These are phyloP conservation scores for Branchellion lobata DNA, from an alignment of 2,888 invertebrate species.

Conservation along the genomic window DNA sequence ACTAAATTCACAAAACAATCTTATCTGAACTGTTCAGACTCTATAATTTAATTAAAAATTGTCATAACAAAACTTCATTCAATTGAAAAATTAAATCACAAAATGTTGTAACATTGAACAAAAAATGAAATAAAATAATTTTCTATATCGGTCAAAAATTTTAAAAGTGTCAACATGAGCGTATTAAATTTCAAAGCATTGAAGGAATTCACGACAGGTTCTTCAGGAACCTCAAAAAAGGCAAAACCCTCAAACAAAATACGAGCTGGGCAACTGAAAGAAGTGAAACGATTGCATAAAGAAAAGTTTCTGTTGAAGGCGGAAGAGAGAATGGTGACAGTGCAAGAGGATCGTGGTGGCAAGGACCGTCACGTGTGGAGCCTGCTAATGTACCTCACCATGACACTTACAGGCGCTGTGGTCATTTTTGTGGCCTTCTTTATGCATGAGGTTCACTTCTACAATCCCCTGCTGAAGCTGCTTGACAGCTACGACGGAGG, in stretches of 20 bases:
- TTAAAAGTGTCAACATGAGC: too few species aligned
- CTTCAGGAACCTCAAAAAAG: neutral
- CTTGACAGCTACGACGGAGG: constrained; percentile 33
- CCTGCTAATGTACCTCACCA: neutral
- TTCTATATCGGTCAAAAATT: too few species aligned
- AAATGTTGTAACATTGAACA: too few species aligned
- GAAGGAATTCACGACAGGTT: neutral
- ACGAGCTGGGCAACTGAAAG: too few species aligned
- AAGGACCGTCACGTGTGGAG: neutral
- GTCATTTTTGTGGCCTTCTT: neutral
- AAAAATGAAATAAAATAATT: too few species aligned
- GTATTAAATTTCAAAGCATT: neutral
- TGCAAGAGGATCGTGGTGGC: neutral
- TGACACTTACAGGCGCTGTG: neutral
- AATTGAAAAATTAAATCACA: too few species aligned
- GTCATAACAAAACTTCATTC: too few species aligned
- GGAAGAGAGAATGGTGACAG: neutral
- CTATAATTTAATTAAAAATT: too few species aligned
- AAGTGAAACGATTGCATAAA: neutral
- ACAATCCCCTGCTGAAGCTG: neutral
- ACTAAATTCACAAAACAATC: too few species aligned
- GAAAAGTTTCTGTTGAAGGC: neutral
- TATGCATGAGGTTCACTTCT: neutral
- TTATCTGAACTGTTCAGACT: too few species aligned
- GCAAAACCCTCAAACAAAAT: neutral